phyloP scores from a whole-genome alignment of 2,888 invertebrate genomes.

The Ptilodon capucinus region DNA sequence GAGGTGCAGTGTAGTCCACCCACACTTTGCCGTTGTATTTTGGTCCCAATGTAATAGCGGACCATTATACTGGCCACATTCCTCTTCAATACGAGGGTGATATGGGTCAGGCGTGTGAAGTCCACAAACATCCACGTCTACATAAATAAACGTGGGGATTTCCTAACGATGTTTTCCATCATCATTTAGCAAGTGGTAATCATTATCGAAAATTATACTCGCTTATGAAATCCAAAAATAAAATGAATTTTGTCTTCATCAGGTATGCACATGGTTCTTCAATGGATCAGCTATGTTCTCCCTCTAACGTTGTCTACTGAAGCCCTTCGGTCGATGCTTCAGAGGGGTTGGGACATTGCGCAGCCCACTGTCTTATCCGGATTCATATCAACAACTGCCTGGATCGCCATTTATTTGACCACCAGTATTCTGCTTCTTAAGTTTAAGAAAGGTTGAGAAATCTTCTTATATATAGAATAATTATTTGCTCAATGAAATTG shows the following conservation, averaged over 20 bases:
- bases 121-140: no score
- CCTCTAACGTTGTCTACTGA: conserved; percentile 95
- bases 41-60: no score
- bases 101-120: no score
- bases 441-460: conserved; percentile 89
- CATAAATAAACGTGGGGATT: no score
- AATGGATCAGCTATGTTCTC: conserved; percentile 87
- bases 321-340: conserved; percentile 91
- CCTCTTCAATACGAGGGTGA: no score
- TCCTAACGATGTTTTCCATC: no score
- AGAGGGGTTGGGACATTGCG: conserved; percentile 90
- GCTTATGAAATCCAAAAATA: no score
- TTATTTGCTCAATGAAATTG: neutral
- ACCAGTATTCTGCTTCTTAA: conserved; percentile 89
- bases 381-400: conserved; percentile 88
- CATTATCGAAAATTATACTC: no score
- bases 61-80: no score
- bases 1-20: no score
- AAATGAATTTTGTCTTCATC: conserved; percentile 7
- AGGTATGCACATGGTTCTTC: conserved; percentile 89
- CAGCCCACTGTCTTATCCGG: conserved; percentile 90
- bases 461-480: neutral
- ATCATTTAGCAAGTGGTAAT: no score
- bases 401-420: conserved; percentile 90
- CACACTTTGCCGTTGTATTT: no score